A percentile compares a stretch with the other conserved stretches of the same genome.
phyloP scores from a whole-genome alignment of 1,140 invertebrate species.

The Neocloeon triangulifer region DNA sequence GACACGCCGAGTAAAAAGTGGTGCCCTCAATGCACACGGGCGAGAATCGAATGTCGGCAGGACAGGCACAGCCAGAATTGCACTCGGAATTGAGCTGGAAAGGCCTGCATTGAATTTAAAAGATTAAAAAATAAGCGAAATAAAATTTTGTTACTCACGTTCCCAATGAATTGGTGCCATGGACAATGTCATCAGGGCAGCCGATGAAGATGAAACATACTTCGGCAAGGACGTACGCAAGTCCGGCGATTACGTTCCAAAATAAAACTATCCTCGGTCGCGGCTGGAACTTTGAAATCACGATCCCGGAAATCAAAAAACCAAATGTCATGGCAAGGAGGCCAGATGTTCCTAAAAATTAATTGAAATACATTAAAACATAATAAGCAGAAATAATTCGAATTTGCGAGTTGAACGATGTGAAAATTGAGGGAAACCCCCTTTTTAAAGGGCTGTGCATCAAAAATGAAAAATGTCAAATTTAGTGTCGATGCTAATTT shows the following conservation, averaged over 20 bases:
- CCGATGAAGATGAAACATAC: slow-evolving; percentile 29
- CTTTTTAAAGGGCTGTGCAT: no score
- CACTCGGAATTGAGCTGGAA: slow-evolving; percentile 18
- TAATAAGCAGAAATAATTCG: no score
- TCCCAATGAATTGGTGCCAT: slow-evolving; percentile 16
- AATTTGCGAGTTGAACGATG: no score
- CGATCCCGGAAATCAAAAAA: slow-evolving; percentile 31
- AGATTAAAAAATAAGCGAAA: slow-evolving; percentile 3
- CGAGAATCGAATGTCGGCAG: slow-evolving; percentile 31
- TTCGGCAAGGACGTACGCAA: slow-evolving; percentile 24
- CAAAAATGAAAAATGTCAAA: no score
- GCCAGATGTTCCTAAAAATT: slow-evolving; percentile 22
- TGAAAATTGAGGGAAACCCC: no score
- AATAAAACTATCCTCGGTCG: slow-evolving; percentile 27
- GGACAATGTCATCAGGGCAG: slow-evolving; percentile 20
- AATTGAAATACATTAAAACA: no score
- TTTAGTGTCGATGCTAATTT: no score
- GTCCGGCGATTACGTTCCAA: slow-evolving; percentile 38
- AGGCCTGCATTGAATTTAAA: background rate
- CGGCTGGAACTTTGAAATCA: slow-evolving; percentile 36
- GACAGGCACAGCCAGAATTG: slow-evolving; percentile 36
- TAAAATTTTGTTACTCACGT: slow-evolving; percentile 14
- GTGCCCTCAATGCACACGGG: slow-evolving; percentile 33
- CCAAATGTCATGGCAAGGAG: slow-evolving; percentile 32
- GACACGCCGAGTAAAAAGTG: slow-evolving; percentile 45